A percentile compares a stretch with the other conserved stretches of the same genome.
Conservation (phyloP, 2,888 invertebrate genomes). For the Drosophila phalerata region DNA sequence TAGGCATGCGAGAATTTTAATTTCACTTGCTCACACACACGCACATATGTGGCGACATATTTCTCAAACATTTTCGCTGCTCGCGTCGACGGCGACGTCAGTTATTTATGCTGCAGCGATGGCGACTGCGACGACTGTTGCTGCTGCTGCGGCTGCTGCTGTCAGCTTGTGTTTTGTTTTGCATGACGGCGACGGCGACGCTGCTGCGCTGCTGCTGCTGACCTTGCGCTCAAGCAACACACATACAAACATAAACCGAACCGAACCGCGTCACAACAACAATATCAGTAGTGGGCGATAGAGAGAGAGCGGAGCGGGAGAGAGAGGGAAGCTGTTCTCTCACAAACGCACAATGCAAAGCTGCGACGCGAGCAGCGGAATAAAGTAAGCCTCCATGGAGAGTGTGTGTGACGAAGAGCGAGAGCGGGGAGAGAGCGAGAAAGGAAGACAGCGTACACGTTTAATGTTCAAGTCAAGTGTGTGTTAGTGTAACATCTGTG, state of each 20-base stretch:
- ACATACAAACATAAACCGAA: conserved; percentile 18
- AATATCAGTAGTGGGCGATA: conserved; percentile 14
- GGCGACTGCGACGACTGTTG: conserved; percentile 14
- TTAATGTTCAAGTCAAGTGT: conserved; percentile 78
- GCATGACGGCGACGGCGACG: conserved; percentile 65
- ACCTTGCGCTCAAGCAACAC: conserved; percentile 67
- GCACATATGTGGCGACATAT: conserved; percentile 81
- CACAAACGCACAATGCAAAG: conserved; percentile 42
- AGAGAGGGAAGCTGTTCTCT: conserved; percentile 42
- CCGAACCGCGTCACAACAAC: conserved; percentile 16
- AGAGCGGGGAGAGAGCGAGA: not conserved
- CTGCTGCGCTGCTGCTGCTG: conserved; percentile 47
- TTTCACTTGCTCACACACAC: conserved; percentile 78
- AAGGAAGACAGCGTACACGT: conserved; percentile 41
- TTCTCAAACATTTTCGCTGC: conserved; percentile 76
- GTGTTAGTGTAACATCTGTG: conserved; percentile 5
- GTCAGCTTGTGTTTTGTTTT: conserved; percentile 58
- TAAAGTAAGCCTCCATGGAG: conserved; percentile 62
- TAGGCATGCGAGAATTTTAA: conserved; percentile 80
- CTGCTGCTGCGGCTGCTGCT: conserved; percentile 21
- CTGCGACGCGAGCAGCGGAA: conserved; percentile 42
- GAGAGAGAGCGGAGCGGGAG: not conserved
- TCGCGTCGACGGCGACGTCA: conserved; percentile 33
- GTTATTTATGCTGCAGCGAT: conserved; percentile 38
- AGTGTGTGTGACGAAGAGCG: too few species aligned